These are phyloP conservation scores for Hemicordylus capensis DNA, from an alignment of 2,113 vertebrate species.

Conservation along the genomic window DNA sequence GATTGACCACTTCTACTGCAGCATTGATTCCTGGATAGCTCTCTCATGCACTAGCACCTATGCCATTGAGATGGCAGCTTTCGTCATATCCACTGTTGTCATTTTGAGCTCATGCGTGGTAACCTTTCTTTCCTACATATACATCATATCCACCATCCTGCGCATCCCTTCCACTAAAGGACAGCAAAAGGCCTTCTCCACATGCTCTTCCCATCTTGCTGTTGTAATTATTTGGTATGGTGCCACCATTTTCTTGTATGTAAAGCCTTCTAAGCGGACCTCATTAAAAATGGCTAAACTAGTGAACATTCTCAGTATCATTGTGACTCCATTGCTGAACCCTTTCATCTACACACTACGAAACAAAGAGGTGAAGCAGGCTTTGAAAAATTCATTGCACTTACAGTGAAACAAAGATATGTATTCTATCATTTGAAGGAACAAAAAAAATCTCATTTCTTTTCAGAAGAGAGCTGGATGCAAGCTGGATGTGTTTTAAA, in stretches of 20 bases:
- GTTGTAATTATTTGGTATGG: constrained; percentile 45
- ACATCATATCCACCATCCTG: constrained; percentile 30
- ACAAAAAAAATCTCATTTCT: no score
- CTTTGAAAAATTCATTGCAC: not conserved
- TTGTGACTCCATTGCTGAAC: not conserved
- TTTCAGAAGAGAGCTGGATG: no score
- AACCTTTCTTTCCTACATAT: constrained; percentile 32
- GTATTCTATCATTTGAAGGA: no score
- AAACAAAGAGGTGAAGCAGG: not conserved
- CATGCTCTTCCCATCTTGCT: constrained; percentile 41
- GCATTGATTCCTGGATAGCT: constrained; percentile 32
- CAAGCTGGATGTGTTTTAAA: no score
- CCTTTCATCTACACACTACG: not conserved
- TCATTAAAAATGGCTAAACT: constrained; percentile 28
- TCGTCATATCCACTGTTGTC: constrained; percentile 35
- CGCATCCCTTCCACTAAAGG: constrained; percentile 9
- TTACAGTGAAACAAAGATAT: not conserved
- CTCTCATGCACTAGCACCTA: constrained; percentile 20
- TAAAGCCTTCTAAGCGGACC: constrained; percentile 33
- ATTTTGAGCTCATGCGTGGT: constrained; percentile 2
- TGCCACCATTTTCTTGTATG: constrained; percentile 40
- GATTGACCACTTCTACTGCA: constrained; percentile 40
- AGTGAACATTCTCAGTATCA: constrained; percentile 32
- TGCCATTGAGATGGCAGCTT: constrained; percentile 8
- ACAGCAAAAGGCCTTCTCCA: constrained; percentile 48